These are phyloP conservation scores for Ypsolopha scabrella DNA, from an alignment of 2,888 invertebrate species.

Conservation along the genomic window DNA sequence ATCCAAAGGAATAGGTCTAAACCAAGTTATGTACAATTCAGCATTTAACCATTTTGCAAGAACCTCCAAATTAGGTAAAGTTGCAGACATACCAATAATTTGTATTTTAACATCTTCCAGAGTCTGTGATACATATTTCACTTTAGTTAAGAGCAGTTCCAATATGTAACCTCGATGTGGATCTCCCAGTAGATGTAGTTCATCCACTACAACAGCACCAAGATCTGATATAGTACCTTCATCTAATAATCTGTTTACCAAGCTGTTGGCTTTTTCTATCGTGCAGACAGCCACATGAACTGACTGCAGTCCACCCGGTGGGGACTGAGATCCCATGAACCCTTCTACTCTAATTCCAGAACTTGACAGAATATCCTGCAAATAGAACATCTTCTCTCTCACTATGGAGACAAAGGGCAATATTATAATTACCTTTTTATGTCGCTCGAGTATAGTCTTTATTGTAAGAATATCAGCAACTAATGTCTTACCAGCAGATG, in stretches of 20 bases:
- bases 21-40: constrained; percentile 87
- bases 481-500: constrained; percentile 97
- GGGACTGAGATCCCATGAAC: constrained; percentile 91
- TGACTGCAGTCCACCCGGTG: constrained; percentile 87
- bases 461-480: constrained; percentile 95
- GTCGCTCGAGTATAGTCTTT: constrained; percentile 88
- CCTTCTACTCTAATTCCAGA: constrained; percentile 93
- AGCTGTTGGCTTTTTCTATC: constrained; percentile 97
- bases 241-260: constrained; percentile 88
- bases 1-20: constrained; percentile 89
- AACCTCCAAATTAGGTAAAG: constrained; percentile 87
- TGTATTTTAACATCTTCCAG: constrained; percentile 76
- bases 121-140: constrained; percentile 80
- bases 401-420: constrained; percentile 98
- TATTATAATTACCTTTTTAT: constrained; percentile 92
- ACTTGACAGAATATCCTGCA: constrained; percentile 86
- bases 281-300: constrained; percentile 96
- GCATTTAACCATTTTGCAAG: constrained; percentile 92
- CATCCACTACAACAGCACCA: constrained; percentile 94
- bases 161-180: constrained; percentile 93
- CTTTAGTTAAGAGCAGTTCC: constrained; percentile 93
- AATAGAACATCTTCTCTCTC: constrained; percentile 93
- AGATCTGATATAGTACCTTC: constrained; percentile 75
- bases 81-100: constrained; percentile 98
- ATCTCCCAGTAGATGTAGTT: constrained; percentile 95